Conservation (phyloP, 2,888 invertebrate genomes). For the Drosophila incognita region DNA sequence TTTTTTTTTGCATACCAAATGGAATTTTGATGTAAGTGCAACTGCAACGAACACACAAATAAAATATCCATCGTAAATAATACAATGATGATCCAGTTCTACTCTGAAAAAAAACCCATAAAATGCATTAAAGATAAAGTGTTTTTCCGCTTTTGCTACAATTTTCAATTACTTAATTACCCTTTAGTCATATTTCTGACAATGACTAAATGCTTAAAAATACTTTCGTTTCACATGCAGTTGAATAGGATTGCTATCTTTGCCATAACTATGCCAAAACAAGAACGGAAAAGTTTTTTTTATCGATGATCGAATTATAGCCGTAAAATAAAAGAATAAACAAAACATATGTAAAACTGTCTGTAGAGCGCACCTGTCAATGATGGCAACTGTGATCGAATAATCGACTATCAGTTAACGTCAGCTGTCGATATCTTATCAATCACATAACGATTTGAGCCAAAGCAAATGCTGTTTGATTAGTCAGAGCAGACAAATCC, state of each 20-base stretch:
- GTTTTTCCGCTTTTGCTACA: neutral
- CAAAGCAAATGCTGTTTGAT: conserved; percentile 49
- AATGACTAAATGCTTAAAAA: neutral
- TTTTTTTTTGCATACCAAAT: conserved; percentile 69
- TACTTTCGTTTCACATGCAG: neutral
- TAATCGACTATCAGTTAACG: conserved; percentile 46
- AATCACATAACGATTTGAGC: conserved; percentile 38
- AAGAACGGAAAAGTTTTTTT: neutral
- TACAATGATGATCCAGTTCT: conserved; percentile 3
- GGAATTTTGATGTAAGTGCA: conserved; percentile 54
- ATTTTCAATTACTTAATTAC: neutral
- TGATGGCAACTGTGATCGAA: conserved; percentile 9
- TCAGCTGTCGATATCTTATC: conserved; percentile 65
- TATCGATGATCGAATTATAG: conserved; percentile 4
- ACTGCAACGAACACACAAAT: conserved; percentile 28
- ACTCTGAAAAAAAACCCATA: neutral
- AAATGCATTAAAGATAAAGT: neutral
- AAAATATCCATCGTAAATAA: conserved; percentile 26
- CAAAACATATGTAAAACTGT: neutral
- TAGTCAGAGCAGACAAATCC: conserved; percentile 55
- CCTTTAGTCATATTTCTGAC: neutral
- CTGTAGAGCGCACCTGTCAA: conserved; percentile 9
- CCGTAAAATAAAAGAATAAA: neutral
- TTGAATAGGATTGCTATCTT: neutral
- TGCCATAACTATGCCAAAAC: neutral